These are phyloP conservation scores for Operophtera brumata DNA, from an alignment of 2,888 invertebrate species.

Conservation along the genomic window DNA sequence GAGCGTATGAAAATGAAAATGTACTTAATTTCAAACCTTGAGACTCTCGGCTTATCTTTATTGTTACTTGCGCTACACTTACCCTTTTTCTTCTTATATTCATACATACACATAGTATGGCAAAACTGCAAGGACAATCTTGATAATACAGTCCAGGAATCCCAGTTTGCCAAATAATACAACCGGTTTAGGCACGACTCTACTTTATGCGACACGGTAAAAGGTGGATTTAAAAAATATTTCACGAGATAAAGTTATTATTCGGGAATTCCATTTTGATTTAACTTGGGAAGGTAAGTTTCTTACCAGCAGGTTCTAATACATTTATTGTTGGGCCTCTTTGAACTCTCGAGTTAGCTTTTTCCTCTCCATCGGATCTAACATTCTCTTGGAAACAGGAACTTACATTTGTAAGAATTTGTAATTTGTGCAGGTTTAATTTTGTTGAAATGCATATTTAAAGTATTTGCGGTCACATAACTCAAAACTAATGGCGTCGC, in stretches of 20 bases:
- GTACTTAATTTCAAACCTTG: too few species aligned
- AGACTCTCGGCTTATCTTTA: too few species aligned
- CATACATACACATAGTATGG: background rate
- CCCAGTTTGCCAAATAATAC: conserved; percentile 32
- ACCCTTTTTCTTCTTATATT: background rate
- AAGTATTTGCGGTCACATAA: conserved; percentile 15
- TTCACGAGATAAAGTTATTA: conserved; percentile 14
- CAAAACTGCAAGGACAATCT: conserved; percentile 19
- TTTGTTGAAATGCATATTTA: too few species aligned
- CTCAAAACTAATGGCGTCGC: conserved; percentile 19
- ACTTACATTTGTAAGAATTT: too few species aligned
- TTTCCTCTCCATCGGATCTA: too few species aligned
- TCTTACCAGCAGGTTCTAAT: too few species aligned
- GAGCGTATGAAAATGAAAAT: too few species aligned
- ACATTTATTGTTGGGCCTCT: too few species aligned
- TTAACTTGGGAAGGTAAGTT: too few species aligned
- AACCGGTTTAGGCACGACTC: conserved; percentile 37
- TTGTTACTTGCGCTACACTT: background rate
- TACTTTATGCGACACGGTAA: conserved; percentile 31
- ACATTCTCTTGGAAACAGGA: too few species aligned
- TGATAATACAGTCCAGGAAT: conserved; percentile 36
- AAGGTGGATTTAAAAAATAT: conserved; percentile 21
- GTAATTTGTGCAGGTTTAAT: too few species aligned
- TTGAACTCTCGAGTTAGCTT: too few species aligned
- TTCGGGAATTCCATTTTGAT: conserved; percentile 20